Evolutionary conservation across 2,797 vertebrate genomes (phyloP).

Genomic region (Lateolabrax maculatus): DNA sequence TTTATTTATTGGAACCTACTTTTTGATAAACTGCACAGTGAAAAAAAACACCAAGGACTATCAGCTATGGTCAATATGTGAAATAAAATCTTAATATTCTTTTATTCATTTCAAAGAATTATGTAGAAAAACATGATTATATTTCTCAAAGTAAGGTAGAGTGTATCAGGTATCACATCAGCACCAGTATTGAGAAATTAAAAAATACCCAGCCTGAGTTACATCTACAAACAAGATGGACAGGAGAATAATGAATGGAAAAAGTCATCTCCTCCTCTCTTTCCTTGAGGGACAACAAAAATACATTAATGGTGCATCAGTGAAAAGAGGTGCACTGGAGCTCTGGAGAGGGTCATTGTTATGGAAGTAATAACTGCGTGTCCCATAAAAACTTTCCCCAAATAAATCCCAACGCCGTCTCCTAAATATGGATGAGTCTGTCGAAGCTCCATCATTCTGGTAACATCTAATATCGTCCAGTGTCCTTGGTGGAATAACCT

Average conservation of each 20-base stretch:
- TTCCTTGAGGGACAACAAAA: neutral
- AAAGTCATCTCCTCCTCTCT: neutral
- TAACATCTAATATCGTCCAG: constrained; percentile 29
- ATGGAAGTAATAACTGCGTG: constrained; percentile 11
- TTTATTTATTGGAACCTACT: too few species aligned
- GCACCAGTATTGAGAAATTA: neutral
- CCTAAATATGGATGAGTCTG: constrained; percentile 45
- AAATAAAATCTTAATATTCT: neutral
- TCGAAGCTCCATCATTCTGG: constrained; percentile 14
- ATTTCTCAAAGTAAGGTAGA: too few species aligned
- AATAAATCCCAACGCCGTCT: constrained; percentile 22
- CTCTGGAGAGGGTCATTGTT: constrained; percentile 7
- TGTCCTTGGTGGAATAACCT: constrained; percentile 12
- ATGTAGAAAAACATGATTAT: too few species aligned
- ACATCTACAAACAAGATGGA: neutral
- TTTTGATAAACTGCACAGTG: too few species aligned
- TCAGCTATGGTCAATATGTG: too few species aligned
- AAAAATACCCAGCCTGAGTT: too few species aligned
- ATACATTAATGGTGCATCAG: neutral
- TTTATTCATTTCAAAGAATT: neutral
- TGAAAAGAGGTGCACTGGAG: neutral
- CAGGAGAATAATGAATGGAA: neutral
- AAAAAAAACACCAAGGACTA: too few species aligned
- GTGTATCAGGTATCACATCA: too few species aligned
- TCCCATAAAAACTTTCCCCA: constrained; percentile 2